Evolutionary conservation across 2,113 vertebrate genomes (phyloP), one percentile per base, ranked within the genome.

Genomic region (Paedocypris sp.): DNA sequence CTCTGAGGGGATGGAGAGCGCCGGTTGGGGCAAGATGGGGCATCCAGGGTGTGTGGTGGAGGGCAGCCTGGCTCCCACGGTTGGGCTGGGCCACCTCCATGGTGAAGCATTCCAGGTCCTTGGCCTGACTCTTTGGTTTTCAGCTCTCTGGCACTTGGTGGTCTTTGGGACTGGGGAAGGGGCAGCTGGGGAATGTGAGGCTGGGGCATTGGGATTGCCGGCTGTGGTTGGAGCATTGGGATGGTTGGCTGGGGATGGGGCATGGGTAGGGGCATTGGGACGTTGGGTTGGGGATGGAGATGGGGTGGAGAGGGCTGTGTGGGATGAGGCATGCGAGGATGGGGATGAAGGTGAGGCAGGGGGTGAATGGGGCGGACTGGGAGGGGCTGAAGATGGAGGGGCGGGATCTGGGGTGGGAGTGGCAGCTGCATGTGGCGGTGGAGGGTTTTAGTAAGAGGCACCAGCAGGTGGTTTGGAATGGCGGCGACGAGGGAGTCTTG

Each of bases 121-220:
- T n/a, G n/a, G n/a, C n/a, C 81, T 5, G 74, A 81, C 71, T 98
- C 93, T 93, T 97, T 97, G 91, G 93, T 89, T 81, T 94, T 89
- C 64, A 88, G 83, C 80, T 79, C 88, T 86, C 88, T 85, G 85
- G 87, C 88, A 89, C 89, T 90, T 85, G 86, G 79, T 87, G 87
- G 87, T 89, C 90, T 93, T 88, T 91, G 90, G 67, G 85, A 73
- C 84, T 79, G 80, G 67, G 83, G 13, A 85, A 82, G 80, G 80
- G 83, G 72, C 86, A 85, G 70, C 33, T 66, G 73, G 6, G 66
- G 72, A 20, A 71, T 90, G 80, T 65, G 85, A 74, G 0, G 76
- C 22, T 41, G 88, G 81, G 86, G 18, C 90, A 73, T 67, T 71
- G 68, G 59, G 77, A 83, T 3, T 11, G 39, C 16, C 12, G 52